These are phyloP conservation scores for Xiphias gladius DNA, from an alignment of 2,113 vertebrate genomes.

Conservation along the genomic window DNA sequence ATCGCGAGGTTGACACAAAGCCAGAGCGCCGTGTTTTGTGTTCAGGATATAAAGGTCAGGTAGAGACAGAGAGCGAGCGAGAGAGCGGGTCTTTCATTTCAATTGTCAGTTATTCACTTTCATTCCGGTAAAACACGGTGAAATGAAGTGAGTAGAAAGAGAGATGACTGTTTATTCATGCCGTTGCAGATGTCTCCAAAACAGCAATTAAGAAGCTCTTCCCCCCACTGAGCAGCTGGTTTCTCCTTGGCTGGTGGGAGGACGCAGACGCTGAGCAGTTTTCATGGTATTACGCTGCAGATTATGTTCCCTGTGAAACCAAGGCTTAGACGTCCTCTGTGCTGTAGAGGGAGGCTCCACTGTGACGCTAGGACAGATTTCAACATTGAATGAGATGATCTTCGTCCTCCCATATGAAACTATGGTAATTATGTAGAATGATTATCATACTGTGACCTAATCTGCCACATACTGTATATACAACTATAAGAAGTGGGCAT, in stretches of 20 bases:
- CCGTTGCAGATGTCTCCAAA: constrained; percentile 32
- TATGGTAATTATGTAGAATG: constrained; percentile 9
- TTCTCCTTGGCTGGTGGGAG: constrained; percentile 40
- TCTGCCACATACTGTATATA: background rate
- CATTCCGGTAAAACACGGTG: constrained; percentile 6
- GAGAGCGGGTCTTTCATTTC: constrained; percentile 12
- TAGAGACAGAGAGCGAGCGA: constrained; percentile 1
- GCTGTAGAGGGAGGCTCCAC: constrained; percentile 5
- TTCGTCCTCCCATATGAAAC: background rate
- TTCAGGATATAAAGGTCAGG: constrained; percentile 45
- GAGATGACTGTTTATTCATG: constrained; percentile 32
- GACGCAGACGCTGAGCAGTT: constrained; percentile 14
- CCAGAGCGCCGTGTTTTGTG: constrained; percentile 19
- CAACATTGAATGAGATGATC: constrained; percentile 4
- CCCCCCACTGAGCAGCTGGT: constrained; percentile 36
- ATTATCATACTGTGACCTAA: constrained; percentile 11
- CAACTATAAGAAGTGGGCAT: background rate
- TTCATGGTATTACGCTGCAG: constrained; percentile 33
- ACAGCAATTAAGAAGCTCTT: constrained; percentile 36
- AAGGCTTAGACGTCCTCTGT: background rate
- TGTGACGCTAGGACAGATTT: background rate
- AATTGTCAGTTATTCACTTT: background rate
- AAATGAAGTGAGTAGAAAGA: constrained; percentile 24
- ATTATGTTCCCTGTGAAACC: constrained; percentile 26
- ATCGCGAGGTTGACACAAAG: constrained; percentile 43